Evolutionary conservation across 2,888 invertebrate genomes (phyloP), one percentile per base, ranked within the genome.

Genomic region (Napeogenes inachia): DNA sequence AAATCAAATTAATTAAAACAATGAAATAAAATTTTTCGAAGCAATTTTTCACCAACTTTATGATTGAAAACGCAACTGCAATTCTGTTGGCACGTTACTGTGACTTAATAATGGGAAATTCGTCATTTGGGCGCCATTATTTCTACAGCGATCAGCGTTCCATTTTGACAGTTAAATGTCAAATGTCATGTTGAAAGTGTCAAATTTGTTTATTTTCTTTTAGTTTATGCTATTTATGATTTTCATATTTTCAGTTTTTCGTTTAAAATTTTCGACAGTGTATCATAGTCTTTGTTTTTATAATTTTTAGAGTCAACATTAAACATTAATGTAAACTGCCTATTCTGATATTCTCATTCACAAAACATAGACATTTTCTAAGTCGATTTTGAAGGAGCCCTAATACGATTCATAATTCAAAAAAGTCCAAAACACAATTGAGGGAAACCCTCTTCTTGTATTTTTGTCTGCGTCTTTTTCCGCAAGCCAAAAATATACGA

Each of bases 111-210:
- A 74, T 73, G 71, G 70, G 71, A 77, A 74, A 69, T 69, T 63
- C 73, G 73, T 73, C 78, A 78, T 75, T 75, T 82, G 75, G 66
- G 61, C 69, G 65, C 68, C 68, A 75, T 81, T 79, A 77, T 75
- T 79, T 78, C 74, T 62, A 68, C 64, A 70, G 70, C 71, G 75
- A 78, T 79, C 74, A 73, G 64, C 67, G 61, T 71, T 73, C 74
- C 68, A 59, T 70, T 72, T 68, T 80, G 79, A 80, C 82, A 79
- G 79, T 73, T 77, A 72, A 78, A 79, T 82, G 50, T 30, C 50
- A 72, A 78, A 79, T 82, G 50, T 30, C 50, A 50, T 50, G 21
- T 77, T 68, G 70, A 72, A 75, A 73, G 77, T 75, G 79, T 75
- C 71, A 73, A 71, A 68, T 68, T 62, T 66, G 64, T 65, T 65